These are phyloP conservation scores for silkworm (Bombyx mori) DNA, from an alignment of 1,140 invertebrate species.

Conservation along the genomic window ASM3026992v2 NC_085107.1:7187501-7188000, in stretches of 20 bases:
- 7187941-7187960: constrained; percentile 60
- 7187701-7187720: constrained; percentile 38
- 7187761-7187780: constrained; percentile 20
- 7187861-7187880: constrained; percentile 60
- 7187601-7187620: constrained; percentile 31
- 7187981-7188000: constrained; percentile 59
- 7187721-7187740: constrained; percentile 47
- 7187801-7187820: constrained; percentile 72
- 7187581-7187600: constrained; percentile 9
- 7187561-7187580: constrained; percentile 11
- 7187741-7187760: constrained; percentile 29
- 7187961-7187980: constrained; percentile 65
- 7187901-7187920: constrained; percentile 43
- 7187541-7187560: constrained; percentile 35
- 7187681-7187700: constrained; percentile 70
- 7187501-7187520: constrained; percentile 29
- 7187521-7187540: constrained; percentile 14
- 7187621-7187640: constrained; percentile 36
- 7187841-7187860: constrained; percentile 67
- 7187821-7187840: constrained; percentile 70
- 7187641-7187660: constrained; percentile 57
- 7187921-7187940: constrained; percentile 59
- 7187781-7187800: constrained; percentile 53
- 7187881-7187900: constrained; percentile 56
- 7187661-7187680: constrained; percentile 70